Percentiles rank a stretch among this genome's conserved stretches.
These are phyloP conservation scores for Hybos culiciformis DNA, from an alignment of 2,888 invertebrate genomes.

Conservation along the genomic window DNA sequence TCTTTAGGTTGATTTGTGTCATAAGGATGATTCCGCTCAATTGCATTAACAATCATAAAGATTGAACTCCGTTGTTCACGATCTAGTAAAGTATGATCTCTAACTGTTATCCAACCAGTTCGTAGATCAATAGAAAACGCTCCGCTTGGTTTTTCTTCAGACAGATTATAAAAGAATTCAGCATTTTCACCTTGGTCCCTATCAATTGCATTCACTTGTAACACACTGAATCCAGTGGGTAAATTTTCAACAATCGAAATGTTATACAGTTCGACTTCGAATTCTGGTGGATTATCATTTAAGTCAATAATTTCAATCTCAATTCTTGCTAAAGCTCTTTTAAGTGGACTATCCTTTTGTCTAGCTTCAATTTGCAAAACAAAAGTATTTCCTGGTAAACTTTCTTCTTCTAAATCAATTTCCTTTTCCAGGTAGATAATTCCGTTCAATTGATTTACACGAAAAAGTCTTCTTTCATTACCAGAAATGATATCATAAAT, in stretches of 20 bases:
- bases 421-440: constrained; percentile 63
- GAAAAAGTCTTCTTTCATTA: constrained; percentile 63
- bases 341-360: constrained; percentile 63
- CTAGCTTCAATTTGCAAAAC: constrained; percentile 64
- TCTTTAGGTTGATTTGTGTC: constrained; percentile 25
- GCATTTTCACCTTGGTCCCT: constrained; percentile 76
- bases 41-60: constrained; percentile 61
- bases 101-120: constrained; percentile 76
- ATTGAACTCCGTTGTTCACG: constrained; percentile 61
- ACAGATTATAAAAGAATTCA: constrained; percentile 64
- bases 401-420: constrained; percentile 66
- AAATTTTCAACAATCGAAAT: constrained; percentile 86
- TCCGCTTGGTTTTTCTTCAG: constrained; percentile 48
- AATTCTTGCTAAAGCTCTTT: constrained; percentile 56
- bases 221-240: constrained; percentile 53
- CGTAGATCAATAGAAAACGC: constrained; percentile 69
- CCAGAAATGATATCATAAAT: constrained; percentile 70
- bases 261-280: constrained; percentile 79
- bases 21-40: constrained; percentile 56
- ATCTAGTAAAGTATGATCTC: constrained; percentile 58
- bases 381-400: constrained; percentile 59
- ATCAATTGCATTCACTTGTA: constrained; percentile 56
- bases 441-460: constrained; percentile 59
- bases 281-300: constrained; percentile 75
- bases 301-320: constrained; percentile 62